Base-by-base conservation (phyloP, 92 coral and sea anemone species). In the Blastomussa wellsi region DNA sequence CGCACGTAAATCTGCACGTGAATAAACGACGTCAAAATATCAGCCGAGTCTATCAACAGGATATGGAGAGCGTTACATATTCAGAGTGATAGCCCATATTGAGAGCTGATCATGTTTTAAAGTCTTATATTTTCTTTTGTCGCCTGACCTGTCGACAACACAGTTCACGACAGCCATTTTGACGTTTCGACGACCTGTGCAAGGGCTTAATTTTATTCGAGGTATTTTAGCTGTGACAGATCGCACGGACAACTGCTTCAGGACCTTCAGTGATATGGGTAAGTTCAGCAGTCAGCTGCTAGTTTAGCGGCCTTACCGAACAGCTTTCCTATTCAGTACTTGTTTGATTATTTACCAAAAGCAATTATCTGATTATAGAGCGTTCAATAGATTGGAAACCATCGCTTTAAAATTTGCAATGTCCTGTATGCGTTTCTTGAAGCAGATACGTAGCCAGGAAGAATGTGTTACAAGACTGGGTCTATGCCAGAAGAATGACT, bases 211-310 rank as follows among this genome's bases (percentile, higher is more conserved):
- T n/a, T n/a, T n/a, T 33, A 15, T 20, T 32, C 41, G 13, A 5
- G 22, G 48, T 49, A 36, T 51, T 6, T 39, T 44, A 51, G 53
- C 20, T 28, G 41, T 37, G 26, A 33, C 75, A 12, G 52, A 51
- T n/a, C 66, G 37, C 86, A 71, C 86, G 68, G 2, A 82, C 37
- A 1, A 70, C 19, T 36, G 22, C 20, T 52, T 14, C n/a, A n/a
- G n/a, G n/a, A n/a, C n/a, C n/a, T n/a, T n/a, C 52, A n/a, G 36
- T 3, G 37, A 71, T 15, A 82, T 82, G 86, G 86, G 86, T 82
- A 29, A 71, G 86, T 82, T 1, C 26, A 0, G 16, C 33, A 71
- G 33, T 7, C 31, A 52, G 32, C n/a, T 70, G 38, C 28, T 17
- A 17, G 26, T 9, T 28, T n/a, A 14, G 51, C 28, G 10, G 16